phyloP scores from a whole-genome alignment of 1,140 invertebrate species.

The Eulimnadia texana region DNA sequence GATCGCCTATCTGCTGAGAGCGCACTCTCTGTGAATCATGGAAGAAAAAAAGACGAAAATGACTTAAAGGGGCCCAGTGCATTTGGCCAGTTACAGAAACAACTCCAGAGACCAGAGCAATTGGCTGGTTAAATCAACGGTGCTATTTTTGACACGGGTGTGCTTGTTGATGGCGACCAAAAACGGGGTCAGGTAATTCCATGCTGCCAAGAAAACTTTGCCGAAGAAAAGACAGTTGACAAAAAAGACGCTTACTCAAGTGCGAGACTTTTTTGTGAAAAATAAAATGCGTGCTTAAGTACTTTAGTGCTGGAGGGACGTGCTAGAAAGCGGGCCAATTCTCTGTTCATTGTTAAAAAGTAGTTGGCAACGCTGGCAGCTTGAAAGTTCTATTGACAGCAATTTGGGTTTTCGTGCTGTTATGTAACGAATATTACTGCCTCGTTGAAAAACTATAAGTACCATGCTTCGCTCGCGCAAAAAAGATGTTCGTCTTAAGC shows the following conservation, averaged over 20 bases:
- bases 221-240: no score
- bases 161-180: neutral
- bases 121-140: neutral
- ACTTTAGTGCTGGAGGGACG: no score
- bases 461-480: slow-evolving; percentile 48
- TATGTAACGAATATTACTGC: no score
- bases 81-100: neutral
- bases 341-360: neutral
- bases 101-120: neutral
- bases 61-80: neutral
- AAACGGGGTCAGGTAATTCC: neutral
- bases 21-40: no score
- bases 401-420: no score
- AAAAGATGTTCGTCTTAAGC: slow-evolving; percentile 53
- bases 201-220: neutral
- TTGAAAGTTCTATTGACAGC: no score
- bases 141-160: neutral
- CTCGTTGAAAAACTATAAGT: neutral
- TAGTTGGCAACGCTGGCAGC: no score
- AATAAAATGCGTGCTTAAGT: neutral
- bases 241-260: neutral
- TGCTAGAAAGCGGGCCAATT: no score
- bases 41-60: no score
- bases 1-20: no score
- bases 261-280: no score